A percentile compares a stretch with the other conserved stretches of the same genome.
Conservation (phyloP, 2,888 invertebrate genomes). For the Altica lythri region DNA sequence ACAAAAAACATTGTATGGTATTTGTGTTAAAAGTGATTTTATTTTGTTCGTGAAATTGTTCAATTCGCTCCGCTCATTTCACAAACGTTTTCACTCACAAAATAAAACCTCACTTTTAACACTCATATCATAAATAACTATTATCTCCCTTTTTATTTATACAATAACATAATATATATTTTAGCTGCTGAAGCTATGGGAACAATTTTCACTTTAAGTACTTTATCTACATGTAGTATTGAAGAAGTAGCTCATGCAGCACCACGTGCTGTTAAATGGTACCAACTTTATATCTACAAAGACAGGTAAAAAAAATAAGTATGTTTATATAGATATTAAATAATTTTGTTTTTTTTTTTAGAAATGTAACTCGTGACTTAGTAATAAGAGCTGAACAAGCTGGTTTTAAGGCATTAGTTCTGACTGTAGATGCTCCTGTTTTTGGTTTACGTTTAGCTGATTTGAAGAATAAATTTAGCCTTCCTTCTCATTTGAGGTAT, state of each 20-base stretch:
- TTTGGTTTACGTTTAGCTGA: constrained; percentile 85
- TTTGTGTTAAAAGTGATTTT: no score
- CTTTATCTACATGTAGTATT: constrained; percentile 83
- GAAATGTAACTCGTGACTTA: constrained; percentile 71
- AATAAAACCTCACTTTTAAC: no score
- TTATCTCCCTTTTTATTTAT: no score
- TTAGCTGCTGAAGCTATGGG: constrained; percentile 77
- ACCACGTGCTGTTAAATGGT: constrained; percentile 81
- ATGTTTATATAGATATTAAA: not conserved
- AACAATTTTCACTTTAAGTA: constrained; percentile 81
- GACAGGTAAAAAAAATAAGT: constrained; percentile 78
- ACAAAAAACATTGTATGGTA: no score
- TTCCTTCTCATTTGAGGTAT: constrained; percentile 80
- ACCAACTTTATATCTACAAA: constrained; percentile 88
- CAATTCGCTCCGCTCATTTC: no score
- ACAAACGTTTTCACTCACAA: no score
- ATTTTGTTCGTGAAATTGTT: no score
- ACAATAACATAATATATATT: not conserved
- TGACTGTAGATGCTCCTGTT: constrained; percentile 88
- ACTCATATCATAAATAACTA: no score
- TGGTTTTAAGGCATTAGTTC: constrained; percentile 84
- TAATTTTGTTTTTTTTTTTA: constrained; percentile 49
- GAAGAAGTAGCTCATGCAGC: constrained; percentile 84
- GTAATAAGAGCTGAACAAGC: constrained; percentile 78
- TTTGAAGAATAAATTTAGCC: constrained; percentile 78